Percentiles rank a stretch among this genome's conserved stretches.
Conservation (phyloP, 1,140 invertebrate species). For the Littorina saxatilis region DNA sequence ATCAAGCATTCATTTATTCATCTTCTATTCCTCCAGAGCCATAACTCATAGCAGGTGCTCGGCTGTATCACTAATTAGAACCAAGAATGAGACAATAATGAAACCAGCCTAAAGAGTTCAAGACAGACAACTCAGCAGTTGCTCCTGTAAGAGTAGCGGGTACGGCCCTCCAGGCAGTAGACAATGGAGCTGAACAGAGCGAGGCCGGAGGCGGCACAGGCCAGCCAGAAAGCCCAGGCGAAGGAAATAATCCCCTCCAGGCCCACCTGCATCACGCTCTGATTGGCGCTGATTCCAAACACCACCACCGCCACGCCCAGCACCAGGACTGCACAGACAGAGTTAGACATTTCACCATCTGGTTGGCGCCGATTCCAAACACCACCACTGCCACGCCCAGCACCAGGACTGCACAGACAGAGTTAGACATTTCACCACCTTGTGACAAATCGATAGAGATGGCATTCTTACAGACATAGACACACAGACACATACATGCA, state of each 20-base stretch:
- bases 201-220: conserved; percentile 39
- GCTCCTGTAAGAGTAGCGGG: background rate
- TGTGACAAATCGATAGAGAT: too few relatives aligned
- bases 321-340: conserved; percentile 37
- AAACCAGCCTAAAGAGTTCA: too few relatives aligned
- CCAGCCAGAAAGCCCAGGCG: conserved; percentile 57
- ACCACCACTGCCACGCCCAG: conserved; percentile 46
- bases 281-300: conserved; percentile 50
- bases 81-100: too few relatives aligned
- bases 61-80: too few relatives aligned
- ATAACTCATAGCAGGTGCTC: too few relatives aligned
- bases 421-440: background rate
- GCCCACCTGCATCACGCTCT: conserved; percentile 1
- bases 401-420: conserved; percentile 37
- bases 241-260: background rate
- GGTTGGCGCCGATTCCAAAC: conserved; percentile 48
- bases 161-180: conserved; percentile 46
- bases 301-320: conserved; percentile 45
- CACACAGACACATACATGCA: background rate
- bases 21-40: too few relatives aligned
- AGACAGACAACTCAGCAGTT: too few relatives aligned
- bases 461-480: background rate
- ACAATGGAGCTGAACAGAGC: conserved; percentile 50
- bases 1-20: too few relatives aligned
- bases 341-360: background rate